These are phyloP conservation scores for Nothoprocta perdicaria DNA, from an alignment of 2,113 vertebrate species.

Conservation along the genomic window DNA sequence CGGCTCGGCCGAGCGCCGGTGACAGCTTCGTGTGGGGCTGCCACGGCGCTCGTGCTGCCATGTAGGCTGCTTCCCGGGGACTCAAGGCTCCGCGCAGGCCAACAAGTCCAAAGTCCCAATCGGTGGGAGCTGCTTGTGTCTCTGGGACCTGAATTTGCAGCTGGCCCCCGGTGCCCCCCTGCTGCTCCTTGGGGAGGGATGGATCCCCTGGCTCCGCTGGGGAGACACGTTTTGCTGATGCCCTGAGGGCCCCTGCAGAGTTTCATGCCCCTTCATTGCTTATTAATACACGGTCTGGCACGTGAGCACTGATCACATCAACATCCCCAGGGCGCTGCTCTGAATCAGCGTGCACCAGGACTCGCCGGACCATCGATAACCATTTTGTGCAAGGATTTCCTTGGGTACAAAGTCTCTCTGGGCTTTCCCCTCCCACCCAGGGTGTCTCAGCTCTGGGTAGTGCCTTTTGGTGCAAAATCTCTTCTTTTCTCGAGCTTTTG, in stretches of 20 bases:
- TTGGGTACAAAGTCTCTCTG: background rate
- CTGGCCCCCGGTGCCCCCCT: background rate
- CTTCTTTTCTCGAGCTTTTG: too few relatives aligned
- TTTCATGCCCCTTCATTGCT: background rate
- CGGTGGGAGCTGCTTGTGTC: background rate
- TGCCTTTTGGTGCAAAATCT: background rate
- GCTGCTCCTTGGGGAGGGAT: background rate
- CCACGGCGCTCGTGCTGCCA: background rate
- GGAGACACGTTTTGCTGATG: background rate
- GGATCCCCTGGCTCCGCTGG: too few relatives aligned
- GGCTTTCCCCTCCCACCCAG: background rate
- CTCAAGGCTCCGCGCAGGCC: background rate
- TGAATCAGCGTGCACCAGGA: too few relatives aligned
- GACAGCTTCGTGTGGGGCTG: background rate
- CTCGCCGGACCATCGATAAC: background rate
- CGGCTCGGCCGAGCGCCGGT: background rate
- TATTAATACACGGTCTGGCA: background rate
- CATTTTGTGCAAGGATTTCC: background rate
- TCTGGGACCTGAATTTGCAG: background rate
- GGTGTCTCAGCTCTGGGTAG: background rate
- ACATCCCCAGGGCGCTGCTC: background rate
- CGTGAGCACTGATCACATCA: background rate
- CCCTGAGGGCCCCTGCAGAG: background rate
- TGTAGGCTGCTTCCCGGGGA: background rate
- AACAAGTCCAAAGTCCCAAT: background rate